phyloP scores from a whole-genome alignment of 2,888 invertebrate species.

The Lagria hirta region DNA sequence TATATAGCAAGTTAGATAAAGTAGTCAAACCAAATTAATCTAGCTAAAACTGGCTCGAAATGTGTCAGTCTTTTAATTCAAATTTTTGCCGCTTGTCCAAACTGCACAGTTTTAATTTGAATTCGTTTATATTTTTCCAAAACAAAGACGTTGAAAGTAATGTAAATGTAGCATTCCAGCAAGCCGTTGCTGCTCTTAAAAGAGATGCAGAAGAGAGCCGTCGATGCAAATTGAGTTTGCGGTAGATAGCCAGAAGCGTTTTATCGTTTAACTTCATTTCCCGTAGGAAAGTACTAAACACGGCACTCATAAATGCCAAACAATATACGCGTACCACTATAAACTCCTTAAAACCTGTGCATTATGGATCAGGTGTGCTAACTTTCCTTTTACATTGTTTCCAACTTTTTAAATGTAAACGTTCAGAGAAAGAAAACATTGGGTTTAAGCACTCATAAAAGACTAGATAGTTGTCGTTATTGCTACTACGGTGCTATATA shows the following conservation, averaged over 20 bases:
- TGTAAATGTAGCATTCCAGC: slow-evolving; percentile 33
- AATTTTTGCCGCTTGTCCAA: too few species aligned
- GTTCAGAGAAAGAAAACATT: slow-evolving; percentile 9
- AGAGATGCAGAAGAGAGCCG: slow-evolving; percentile 31
- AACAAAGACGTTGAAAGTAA: slow-evolving; percentile 31
- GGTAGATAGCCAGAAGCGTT: slow-evolving; percentile 41
- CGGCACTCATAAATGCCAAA: slow-evolving; percentile 37
- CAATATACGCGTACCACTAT: slow-evolving; percentile 38
- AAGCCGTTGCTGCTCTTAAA: slow-evolving; percentile 28
- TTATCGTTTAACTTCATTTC: slow-evolving; percentile 47
- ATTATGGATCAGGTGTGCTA: slow-evolving; percentile 44
- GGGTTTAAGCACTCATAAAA: too few species aligned
- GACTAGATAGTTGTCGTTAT: too few species aligned
- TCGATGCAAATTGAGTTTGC: slow-evolving; percentile 48
- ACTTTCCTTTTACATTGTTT: slow-evolving; percentile 34
- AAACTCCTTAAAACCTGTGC: slow-evolving; percentile 42
- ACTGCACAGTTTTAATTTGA: slow-evolving; percentile 24
- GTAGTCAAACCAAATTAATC: too few species aligned
- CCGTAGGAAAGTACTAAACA: slow-evolving; percentile 34
- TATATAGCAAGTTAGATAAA: too few species aligned
- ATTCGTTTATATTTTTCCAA: slow-evolving; percentile 12
- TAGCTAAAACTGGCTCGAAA: too few species aligned
- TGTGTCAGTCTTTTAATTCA: too few species aligned
- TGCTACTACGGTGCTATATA: too few species aligned
- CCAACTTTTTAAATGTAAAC: slow-evolving; percentile 32